Conservation (phyloP, 2,888 invertebrate species). For the Fissipunctia ypsillon region DNA sequence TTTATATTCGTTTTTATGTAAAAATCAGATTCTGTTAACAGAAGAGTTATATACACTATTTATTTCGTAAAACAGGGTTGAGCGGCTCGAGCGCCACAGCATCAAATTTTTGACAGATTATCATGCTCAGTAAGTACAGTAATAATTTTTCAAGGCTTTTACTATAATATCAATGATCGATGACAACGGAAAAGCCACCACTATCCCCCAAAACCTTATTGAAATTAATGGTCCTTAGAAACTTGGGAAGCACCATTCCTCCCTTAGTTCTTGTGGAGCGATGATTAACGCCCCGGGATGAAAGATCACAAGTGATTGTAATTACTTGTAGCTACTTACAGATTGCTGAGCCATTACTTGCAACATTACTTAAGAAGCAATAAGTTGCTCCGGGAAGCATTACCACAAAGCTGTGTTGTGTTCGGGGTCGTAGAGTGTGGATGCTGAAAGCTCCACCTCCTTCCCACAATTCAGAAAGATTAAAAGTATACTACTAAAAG, state of each 20-base stretch:
- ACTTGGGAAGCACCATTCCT: slow-evolving; percentile 35
- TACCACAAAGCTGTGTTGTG: slow-evolving; percentile 14
- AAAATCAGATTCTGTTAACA: background rate
- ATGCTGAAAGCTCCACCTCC: background rate
- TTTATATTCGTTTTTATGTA: slow-evolving; percentile 17
- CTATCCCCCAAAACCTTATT: slow-evolving; percentile 48
- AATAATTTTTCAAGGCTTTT: slow-evolving; percentile 21
- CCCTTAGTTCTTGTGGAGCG: slow-evolving; percentile 47
- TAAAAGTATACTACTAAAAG: no score
- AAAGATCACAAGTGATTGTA: slow-evolving; percentile 55
- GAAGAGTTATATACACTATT: background rate
- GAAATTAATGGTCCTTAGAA: slow-evolving; percentile 56
- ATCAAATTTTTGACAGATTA: slow-evolving; percentile 2
- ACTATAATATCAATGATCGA: slow-evolving; percentile 43
- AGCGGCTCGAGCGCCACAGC: background rate
- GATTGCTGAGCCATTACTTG: slow-evolving; percentile 44
- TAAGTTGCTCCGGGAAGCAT: background rate
- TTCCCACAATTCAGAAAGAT: no score
- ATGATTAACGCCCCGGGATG: slow-evolving; percentile 57
- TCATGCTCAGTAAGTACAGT: background rate
- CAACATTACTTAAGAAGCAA: slow-evolving; percentile 27
- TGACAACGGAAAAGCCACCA: slow-evolving; percentile 23
- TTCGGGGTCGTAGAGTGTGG: background rate
- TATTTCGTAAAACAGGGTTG: background rate
- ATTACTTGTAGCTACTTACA: slow-evolving; percentile 46